phyloP scores from a whole-genome alignment of 2,888 invertebrate genomes.

The Cataglyphis cursor region DNA sequence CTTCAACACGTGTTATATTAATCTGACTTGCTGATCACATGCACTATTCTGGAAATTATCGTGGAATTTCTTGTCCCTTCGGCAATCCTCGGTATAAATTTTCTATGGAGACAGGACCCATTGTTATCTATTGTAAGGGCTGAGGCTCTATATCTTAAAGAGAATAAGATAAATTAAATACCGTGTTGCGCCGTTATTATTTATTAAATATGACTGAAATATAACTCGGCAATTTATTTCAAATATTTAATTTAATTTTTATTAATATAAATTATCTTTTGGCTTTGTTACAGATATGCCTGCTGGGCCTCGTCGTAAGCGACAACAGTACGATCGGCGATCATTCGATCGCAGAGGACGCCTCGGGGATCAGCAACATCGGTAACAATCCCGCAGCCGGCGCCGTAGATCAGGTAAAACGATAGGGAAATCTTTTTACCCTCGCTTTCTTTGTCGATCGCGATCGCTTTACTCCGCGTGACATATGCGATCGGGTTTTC shows the following conservation, averaged over 20 bases:
- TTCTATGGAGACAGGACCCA: not conserved
- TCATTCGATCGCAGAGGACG: constrained; percentile 78
- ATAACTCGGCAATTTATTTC: not conserved
- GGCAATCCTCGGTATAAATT: constrained; percentile 30
- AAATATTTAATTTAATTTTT: not conserved
- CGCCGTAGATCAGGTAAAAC: constrained; percentile 80
- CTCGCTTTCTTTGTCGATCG: constrained; percentile 4
- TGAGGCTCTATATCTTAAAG: not conserved
- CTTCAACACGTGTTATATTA: constrained; percentile 1
- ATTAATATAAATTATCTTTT: not conserved
- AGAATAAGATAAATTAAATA: not conserved
- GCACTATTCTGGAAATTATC: not conserved
- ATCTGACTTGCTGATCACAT: constrained; percentile 8
- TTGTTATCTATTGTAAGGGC: constrained; percentile 19
- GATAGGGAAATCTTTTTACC: not conserved
- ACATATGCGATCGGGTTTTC: constrained; percentile 21
- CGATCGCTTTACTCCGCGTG: constrained; percentile 17
- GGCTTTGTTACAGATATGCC: constrained; percentile 81
- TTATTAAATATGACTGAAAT: not conserved
- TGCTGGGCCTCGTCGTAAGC: constrained; percentile 81
- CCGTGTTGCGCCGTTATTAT: not conserved
- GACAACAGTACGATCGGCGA: constrained; percentile 83
- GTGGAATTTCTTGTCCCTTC: not conserved
- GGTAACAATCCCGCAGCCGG: constrained; percentile 75
- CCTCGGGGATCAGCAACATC: constrained; percentile 76